Evolutionary conservation across 2,797 vertebrate species (phyloP), one percentile per base, ranked within the genome.

Genomic region (Pipistrellus pipistrellus): DNA sequence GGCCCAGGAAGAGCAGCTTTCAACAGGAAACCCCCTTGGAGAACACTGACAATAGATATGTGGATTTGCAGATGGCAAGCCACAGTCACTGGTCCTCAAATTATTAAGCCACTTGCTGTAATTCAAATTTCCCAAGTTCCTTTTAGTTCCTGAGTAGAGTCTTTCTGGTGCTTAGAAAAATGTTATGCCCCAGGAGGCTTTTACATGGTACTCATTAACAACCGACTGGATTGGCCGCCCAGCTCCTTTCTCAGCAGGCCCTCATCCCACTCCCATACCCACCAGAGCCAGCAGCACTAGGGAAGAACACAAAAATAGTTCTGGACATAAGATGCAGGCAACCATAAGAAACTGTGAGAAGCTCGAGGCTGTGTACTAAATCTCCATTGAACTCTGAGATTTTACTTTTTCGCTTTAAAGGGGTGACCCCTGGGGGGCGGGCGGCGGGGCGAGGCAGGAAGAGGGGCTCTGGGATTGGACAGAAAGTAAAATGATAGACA

Each of bases 81-180:
- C 17, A 72, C 1, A 57, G 35, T 35, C 17, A 48, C 15, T 59
- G 12, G 18, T 66, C 83, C 51, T 94, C 72, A 89, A 71, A 59
- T 53, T 35, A 77, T 4, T 32, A 12, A 91, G 51, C 76, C 53
- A 72, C 11, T 76, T 32, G 8, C 10, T 95, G 27, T 68, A 30
- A 69, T 23, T 27, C 77, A 55, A 25, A 68, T 27, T 86, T 93
- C 44, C 53, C 51, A 75, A 71, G 64, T 88, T 53, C 30, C 55
- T 84, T 91, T 57, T 59, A 51, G 46, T 48, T 77, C 46, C 55
- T 88, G 66, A 80, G 30, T 71, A 90, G 88, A 90, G 90, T 71
- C 15, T 72, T 86, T 66, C n/a, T 35, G 8, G 64, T 48, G 21
- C 48, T 93, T 46, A 77, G 32, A 86, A 85, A 86, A 88, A 51